Base-by-base conservation (phyloP, 2,113 vertebrate genomes). In the Perca flavescens region DNA sequence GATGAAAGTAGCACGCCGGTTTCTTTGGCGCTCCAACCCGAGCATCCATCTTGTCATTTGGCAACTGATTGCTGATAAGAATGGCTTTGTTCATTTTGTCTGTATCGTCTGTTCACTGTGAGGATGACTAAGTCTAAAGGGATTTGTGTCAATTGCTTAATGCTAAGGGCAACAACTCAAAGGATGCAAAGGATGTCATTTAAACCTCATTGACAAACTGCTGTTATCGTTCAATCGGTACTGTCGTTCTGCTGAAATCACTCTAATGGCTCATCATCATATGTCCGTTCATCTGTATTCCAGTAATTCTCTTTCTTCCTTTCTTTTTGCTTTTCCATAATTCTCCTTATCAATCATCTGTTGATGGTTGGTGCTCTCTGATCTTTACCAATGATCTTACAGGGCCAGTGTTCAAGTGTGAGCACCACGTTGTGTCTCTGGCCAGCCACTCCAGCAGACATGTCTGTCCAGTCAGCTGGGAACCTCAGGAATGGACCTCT, bases 121-220 rank as follows among this genome's bases (percentile, higher is more conserved):
- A 92, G 84, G 82, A 83, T 89, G 77, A 86, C 82, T 86, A 86
- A 80, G 81, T 88, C 75, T 86, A 77, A 85, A 90, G 78, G 85
- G 77, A 91, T 94, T 86, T 76, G 64, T 76, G 50, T 91, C 80
- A 87, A 73, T 84, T 72, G 82, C 84, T 84, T 82, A 75, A 93
- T 86, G 90, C 84, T 67, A 67, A 79, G 56, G 74, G 81, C 85
- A 91, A 62, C 92, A 85, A 84, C 86, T 92, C 92, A 52, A 84
- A 10, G 8, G 8, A 82, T 79, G 50, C 28, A 74, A 69, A 90
- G 61, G 82, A 74, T 77, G 75, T 82, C 79, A 89, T 90, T 92
- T 74, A 61, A 78, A 71, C 73, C 65, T 87, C 58, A 65, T 61
- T 78, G 82, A 85, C 69, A 83, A 80, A 72, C 70, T 52, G 60